Base-by-base conservation (phyloP, 2,113 vertebrate genomes). In the Morone saxatilis region DNA sequence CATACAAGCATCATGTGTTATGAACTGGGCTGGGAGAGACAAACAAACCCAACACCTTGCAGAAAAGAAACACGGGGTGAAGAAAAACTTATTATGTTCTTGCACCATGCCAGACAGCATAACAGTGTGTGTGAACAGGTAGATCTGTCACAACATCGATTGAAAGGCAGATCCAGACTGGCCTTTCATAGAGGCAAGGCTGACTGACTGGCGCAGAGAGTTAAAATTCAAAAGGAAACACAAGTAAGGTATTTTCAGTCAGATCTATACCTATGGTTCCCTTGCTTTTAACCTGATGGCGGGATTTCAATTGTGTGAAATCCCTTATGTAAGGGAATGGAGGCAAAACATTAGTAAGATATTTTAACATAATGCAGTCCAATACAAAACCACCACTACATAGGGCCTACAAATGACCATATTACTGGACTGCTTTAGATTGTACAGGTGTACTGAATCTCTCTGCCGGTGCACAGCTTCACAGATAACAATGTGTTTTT, bases 11-110 rank as follows among this genome's bases (percentile, higher is more conserved):
- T 51, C 8, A 16, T 57, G 50, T 48, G 7, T 67, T 61, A 51
- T 41, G 51, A 22, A 20, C 19, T 25, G 16, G 13, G 16, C 76
- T 48, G 20, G 31, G 53, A 51, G n/a, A 41, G 63, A 75, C 16
- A 63, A 51, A 62, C 43, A 60, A 71, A 70, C 31, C 5, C 38
- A 76, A 71, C 70, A 76, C 50, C 20, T 61, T 65, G 20, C 31
- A 56, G 40, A 73, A 40, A 47, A 57, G 4, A 87, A 43, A 43
- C 7, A 75, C 0, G 3, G 47, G 20, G 71, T 71, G 48, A 67
- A 80, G 25, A 54, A 51, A 80, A 71, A 16, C 31, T 0, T n/a
- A 76, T 66, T 66, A 65, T n/a, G 14, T 51, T 76, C 22, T 45
- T n/a, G 31, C 41, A 81, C 47, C 31, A 50, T 41, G 16, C 10